A percentile compares a stretch with the other conserved stretches of the same genome.
Conservation (phyloP, 1,140 invertebrate genomes). For the Berghia stephanieae region DNA sequence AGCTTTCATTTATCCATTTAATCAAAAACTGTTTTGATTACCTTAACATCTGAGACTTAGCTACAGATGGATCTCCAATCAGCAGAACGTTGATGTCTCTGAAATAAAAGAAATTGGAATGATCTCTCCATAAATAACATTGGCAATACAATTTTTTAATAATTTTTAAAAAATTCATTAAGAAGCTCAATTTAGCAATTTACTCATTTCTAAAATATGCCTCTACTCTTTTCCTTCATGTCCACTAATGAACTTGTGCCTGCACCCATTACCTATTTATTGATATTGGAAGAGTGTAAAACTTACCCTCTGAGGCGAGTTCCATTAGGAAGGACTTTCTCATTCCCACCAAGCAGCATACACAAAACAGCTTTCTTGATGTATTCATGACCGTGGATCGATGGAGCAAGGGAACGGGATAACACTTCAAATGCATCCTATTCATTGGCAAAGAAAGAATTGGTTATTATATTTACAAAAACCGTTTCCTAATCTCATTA, state of each 20-base stretch:
- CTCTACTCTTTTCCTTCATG: too few species aligned
- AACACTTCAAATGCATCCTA: conserved; percentile 91
- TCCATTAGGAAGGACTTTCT: conserved; percentile 95
- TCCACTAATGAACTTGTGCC: too few species aligned
- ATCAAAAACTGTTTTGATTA: too few species aligned
- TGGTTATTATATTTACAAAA: neutral
- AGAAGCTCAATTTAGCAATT: too few species aligned
- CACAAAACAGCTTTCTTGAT: conserved; percentile 98
- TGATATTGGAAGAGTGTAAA: too few species aligned
- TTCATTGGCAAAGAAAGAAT: conserved; percentile 46
- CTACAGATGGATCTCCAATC: conserved; percentile 98
- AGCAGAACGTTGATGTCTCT: conserved; percentile 96
- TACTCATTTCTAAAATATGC: too few species aligned
- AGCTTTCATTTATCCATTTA: too few species aligned
- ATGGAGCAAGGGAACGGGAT: conserved; percentile 92
- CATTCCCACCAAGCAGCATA: conserved; percentile 92
- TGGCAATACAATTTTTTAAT: too few species aligned
- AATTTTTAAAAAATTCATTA: too few species aligned
- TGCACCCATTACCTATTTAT: too few species aligned
- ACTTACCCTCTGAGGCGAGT: conserved; percentile 89
- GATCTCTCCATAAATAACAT: too few species aligned
- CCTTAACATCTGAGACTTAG: conserved; percentile 93
- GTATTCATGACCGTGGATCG: conserved; percentile 96
- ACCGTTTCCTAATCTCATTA: neutral
- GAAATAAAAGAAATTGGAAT: conserved; percentile 33